A percentile compares a stretch with the other conserved stretches of the same genome.
These are phyloP conservation scores for Ylistrum balloti DNA, from an alignment of 1,140 invertebrate genomes.

Conservation along the genomic window DNA sequence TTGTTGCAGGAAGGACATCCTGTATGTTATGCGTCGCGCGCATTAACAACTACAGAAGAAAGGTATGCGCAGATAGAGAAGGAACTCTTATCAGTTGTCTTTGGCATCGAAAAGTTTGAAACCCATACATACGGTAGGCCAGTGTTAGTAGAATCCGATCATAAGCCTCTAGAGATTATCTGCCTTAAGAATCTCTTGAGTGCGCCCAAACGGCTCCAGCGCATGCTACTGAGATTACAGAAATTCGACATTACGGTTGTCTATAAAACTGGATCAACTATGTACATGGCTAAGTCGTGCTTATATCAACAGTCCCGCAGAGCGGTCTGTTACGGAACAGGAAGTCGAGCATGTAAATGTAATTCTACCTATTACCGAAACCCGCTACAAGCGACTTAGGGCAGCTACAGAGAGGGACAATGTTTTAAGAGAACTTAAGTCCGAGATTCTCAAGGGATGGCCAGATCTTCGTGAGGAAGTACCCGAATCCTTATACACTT, in stretches of 20 bases:
- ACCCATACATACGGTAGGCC: conserved; percentile 82
- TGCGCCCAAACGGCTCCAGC: conserved; percentile 80
- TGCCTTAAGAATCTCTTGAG: conserved; percentile 80
- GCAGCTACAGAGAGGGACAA: not conserved
- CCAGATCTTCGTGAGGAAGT: not conserved
- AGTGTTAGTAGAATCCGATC: conserved; percentile 72
- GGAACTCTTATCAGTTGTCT: too few relatives aligned
- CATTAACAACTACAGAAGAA: conserved; percentile 76
- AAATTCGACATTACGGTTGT: conserved; percentile 81
- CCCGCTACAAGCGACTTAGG: not conserved
- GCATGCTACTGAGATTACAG: conserved; percentile 81
- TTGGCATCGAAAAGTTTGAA: conserved; percentile 84
- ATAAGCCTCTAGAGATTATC: conserved; percentile 81
- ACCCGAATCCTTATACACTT: conserved; percentile 17
- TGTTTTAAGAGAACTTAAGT: not conserved
- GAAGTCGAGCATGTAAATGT: too few relatives aligned
- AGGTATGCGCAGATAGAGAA: conserved; percentile 81
- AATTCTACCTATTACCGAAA: not conserved
- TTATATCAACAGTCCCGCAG: not conserved
- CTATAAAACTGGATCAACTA: conserved; percentile 80
- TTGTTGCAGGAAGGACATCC: conserved; percentile 68
- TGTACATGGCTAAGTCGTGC: conserved; percentile 74
- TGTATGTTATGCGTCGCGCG: conserved; percentile 78
- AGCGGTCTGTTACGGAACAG: too few relatives aligned
- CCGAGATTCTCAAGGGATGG: conserved; percentile 42